Conservation (phyloP, 2,113 vertebrate genomes). For the Xyrauchen texanus region DNA sequence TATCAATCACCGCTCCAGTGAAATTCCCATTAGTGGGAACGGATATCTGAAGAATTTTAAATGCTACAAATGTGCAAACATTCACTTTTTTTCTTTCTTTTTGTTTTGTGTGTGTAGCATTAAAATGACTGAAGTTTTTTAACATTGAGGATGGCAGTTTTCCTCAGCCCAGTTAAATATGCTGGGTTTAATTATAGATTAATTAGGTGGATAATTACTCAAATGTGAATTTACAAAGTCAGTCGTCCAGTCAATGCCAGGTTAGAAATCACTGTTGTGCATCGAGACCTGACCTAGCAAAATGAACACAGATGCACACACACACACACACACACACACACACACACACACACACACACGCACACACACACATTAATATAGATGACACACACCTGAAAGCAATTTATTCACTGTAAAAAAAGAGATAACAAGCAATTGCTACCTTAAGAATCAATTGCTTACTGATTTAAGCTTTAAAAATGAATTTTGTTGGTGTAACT, state of each 20-base stretch:
- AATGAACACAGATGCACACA: neutral
- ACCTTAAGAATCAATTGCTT: too few relatives aligned
- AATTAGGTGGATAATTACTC: slow-evolving; percentile 42
- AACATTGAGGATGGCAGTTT: slow-evolving; percentile 34
- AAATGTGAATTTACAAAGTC: slow-evolving; percentile 43
- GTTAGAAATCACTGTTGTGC: slow-evolving; percentile 46
- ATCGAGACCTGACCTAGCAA: slow-evolving; percentile 14
- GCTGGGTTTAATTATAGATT: slow-evolving; percentile 40
- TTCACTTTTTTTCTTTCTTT: too few relatives aligned
- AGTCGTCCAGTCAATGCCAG: slow-evolving; percentile 40
- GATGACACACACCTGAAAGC: too few relatives aligned
- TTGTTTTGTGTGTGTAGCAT: too few relatives aligned
- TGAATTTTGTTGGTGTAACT: too few relatives aligned
- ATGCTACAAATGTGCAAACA: neutral
- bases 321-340: neutral
- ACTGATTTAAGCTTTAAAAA: too few relatives aligned
- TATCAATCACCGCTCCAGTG: slow-evolving; percentile 10
- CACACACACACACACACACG: neutral
- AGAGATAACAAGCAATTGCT: too few relatives aligned
- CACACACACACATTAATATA: too few relatives aligned
- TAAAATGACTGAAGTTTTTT: slow-evolving; percentile 11
- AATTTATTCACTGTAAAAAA: too few relatives aligned
- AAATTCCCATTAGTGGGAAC: slow-evolving; percentile 8
- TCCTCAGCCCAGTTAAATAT: slow-evolving; percentile 27
- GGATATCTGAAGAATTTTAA: slow-evolving; percentile 7